phyloP scores from a whole-genome alignment of 2,113 vertebrate species.

The Gasterosteus nipponicus region DNA sequence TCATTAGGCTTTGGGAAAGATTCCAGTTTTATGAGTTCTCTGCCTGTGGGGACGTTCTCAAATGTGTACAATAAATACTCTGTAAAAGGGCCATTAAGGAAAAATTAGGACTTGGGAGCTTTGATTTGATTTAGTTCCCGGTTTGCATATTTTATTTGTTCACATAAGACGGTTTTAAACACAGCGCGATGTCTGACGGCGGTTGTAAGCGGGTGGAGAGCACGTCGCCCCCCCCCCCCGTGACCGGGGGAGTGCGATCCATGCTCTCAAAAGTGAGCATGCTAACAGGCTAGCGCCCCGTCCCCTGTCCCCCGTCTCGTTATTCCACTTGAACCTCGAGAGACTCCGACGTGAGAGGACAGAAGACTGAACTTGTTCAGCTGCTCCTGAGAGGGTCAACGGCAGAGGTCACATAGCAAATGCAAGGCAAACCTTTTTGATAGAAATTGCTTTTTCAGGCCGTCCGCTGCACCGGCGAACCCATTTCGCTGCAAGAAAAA shows the following conservation, averaged over 20 bases:
- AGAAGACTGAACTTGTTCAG: no score
- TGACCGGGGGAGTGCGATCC: neutral
- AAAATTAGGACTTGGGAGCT: conserved; percentile 28
- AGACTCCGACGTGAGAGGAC: no score
- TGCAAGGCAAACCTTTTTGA: neutral
- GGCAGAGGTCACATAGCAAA: neutral
- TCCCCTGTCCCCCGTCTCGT: no score
- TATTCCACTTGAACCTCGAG: no score
- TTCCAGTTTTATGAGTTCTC: conserved; percentile 28
- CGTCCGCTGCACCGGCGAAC: neutral
- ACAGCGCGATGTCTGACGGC: conserved; percentile 41
- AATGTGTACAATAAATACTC: conserved; percentile 52
- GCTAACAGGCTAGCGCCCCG: no score
- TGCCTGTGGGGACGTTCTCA: conserved; percentile 28
- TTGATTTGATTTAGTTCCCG: conserved; percentile 37
- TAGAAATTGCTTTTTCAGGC: no score
- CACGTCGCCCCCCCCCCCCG: neutral
- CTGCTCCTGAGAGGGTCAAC: no score
- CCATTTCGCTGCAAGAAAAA: neutral
- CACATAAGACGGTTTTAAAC: conserved; percentile 36
- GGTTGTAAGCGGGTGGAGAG: conserved; percentile 46
- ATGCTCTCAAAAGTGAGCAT: neutral
- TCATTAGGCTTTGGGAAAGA: conserved; percentile 17
- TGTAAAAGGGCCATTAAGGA: conserved; percentile 44
- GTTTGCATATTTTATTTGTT: conserved; percentile 63